Conservation (phyloP, 2,797 vertebrate species). For the Simalia tracyae region DNA sequence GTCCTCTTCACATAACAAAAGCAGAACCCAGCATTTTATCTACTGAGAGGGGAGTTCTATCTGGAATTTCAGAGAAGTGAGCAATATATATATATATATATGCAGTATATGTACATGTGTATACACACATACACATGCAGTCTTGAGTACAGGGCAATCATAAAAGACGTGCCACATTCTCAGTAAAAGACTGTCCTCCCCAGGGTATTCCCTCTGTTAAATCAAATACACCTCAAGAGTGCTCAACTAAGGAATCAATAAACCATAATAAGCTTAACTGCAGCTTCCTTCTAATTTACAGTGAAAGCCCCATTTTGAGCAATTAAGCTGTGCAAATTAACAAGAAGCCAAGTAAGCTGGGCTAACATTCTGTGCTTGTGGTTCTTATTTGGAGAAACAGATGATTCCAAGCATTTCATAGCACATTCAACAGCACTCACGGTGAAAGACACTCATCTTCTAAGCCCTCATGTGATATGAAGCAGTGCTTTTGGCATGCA, state of each 20-base stretch:
- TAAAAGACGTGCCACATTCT: background rate
- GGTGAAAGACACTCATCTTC: background rate
- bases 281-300: conserved; percentile 53
- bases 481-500: background rate
- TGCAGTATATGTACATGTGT: background rate
- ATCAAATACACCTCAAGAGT: conserved; percentile 31
- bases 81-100: background rate
- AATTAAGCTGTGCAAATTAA: conserved; percentile 43
- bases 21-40: background rate
- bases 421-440: background rate
- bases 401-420: background rate
- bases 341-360: background rate
- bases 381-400: background rate
- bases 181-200: background rate
- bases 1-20: background rate
- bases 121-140: background rate
- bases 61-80: background rate
- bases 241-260: conserved; percentile 43
- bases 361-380: background rate
- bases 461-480: background rate
- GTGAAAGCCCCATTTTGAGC: conserved; percentile 34
- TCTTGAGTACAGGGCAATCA: background rate
- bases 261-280: conserved; percentile 54
- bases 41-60: background rate
- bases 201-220: conserved; percentile 30